Conservation (phyloP, 2,113 vertebrate species). For the Oreochromis spilurus region DNA sequence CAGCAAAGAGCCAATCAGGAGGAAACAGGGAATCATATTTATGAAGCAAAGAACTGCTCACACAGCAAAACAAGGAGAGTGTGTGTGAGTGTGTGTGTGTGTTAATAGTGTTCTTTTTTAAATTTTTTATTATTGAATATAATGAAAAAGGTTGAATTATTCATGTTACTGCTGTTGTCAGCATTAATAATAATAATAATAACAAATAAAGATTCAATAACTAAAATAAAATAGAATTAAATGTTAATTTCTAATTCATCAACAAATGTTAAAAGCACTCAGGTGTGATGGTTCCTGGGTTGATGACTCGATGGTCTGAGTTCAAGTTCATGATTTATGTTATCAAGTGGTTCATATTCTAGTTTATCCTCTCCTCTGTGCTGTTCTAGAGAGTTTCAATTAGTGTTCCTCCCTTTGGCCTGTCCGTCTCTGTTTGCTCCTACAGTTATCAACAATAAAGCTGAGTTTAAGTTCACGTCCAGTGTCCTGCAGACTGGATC, state of each 20-base stretch:
- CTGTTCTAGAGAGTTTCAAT: neutral
- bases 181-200: neutral
- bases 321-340: too few relatives aligned
- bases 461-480: neutral
- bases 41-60: constrained; percentile 48
- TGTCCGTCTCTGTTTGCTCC: neutral
- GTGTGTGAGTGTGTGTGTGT: neutral
- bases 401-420: neutral
- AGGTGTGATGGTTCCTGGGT: neutral
- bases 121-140: neutral
- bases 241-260: neutral
- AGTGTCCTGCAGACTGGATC: neutral
- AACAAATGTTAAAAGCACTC: neutral
- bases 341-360: neutral
- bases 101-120: neutral
- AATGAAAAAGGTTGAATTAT: neutral
- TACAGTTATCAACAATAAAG: neutral
- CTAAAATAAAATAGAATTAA: neutral
- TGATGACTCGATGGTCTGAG: neutral
- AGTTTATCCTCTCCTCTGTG: neutral
- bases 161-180: neutral
- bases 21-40: constrained; percentile 51
- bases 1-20: constrained; percentile 36
- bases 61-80: constrained; percentile 14
- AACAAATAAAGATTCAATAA: neutral